Evolutionary conservation across 1,140 invertebrate species (phyloP).

Genomic region (Diuraphis noxia): DNA sequence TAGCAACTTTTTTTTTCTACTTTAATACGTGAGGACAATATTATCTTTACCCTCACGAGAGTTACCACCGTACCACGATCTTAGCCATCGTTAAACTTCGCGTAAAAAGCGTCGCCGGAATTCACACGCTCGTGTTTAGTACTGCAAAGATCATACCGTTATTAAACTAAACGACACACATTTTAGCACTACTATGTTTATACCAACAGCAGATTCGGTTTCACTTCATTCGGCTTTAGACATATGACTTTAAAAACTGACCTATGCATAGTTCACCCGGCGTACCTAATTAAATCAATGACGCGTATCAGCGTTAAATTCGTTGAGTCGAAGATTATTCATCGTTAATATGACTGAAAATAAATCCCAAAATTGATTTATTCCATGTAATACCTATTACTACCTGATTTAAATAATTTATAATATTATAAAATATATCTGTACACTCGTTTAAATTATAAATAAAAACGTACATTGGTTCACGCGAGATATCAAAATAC

Average conservation of each 20-base stretch:
- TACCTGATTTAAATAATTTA: background rate
- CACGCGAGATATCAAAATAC: background rate
- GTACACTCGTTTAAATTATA: background rate
- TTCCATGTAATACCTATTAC: background rate
- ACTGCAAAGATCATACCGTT: background rate
- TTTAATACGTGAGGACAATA: background rate
- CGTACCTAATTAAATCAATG: background rate
- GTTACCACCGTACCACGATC: no score
- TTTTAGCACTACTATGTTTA: background rate
- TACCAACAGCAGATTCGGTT: background rate
- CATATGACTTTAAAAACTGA: background rate
- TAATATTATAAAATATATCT: background rate
- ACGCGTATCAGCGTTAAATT: background rate
- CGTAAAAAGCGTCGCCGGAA: background rate
- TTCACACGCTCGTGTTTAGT: background rate
- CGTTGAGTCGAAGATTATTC: background rate
- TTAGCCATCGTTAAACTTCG: no score
- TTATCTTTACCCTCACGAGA: background rate
- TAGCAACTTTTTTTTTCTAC: background rate
- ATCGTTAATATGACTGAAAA: background rate
- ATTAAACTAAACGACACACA: background rate
- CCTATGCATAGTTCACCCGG: background rate
- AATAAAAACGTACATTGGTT: background rate
- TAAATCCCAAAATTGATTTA: background rate
- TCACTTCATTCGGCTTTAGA: background rate